Conservation (phyloP, 30 jellyfish, hydroid and myxozoan genomes). For the Pseudorhiza aurosa region DNA sequence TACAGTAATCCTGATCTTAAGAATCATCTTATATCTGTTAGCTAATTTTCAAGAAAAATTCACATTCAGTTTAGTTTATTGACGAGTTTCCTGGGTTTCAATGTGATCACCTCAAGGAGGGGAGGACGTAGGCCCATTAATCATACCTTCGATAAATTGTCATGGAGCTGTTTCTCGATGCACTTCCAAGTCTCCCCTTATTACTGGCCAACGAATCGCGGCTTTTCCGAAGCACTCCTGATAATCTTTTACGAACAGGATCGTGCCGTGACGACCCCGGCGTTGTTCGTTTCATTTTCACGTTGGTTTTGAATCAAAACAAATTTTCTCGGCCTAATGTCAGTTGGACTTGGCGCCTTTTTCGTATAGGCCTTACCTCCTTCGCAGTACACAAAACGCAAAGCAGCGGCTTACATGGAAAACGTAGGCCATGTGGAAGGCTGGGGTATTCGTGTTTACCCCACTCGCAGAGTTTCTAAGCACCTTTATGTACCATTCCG, state of each 20-base stretch:
- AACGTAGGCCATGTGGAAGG: too few species aligned
- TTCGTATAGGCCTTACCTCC: constrained; percentile 1
- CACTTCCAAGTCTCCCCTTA: constrained; percentile 21
- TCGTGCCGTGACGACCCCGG: constrained; percentile 53
- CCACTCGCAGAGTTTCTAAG: too few species aligned
- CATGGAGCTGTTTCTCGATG: constrained; percentile 26
- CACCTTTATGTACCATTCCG: too few species aligned
- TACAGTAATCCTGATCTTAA: too few species aligned
- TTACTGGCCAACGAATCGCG: constrained; percentile 41
- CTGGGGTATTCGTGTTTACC: too few species aligned
- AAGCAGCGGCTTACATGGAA: neutral
- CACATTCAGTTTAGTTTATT: too few species aligned
- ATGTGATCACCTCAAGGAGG: too few species aligned
- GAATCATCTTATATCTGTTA: too few species aligned
- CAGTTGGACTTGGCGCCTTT: constrained; percentile 2
- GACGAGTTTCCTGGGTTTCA: too few species aligned
- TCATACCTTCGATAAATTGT: constrained; percentile 1
- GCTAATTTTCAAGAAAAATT: too few species aligned
- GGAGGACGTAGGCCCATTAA: too few species aligned
- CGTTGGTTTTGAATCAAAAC: neutral
- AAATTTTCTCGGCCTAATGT: neutral
- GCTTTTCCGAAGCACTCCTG: constrained; percentile 42
- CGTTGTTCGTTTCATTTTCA: constrained; percentile 51
- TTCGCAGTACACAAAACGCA: constrained; percentile 4
- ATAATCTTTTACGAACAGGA: constrained; percentile 49